Evolutionary conservation across 2,888 invertebrate genomes (phyloP).

Genomic region (Trachelus troglodyta): DNA sequence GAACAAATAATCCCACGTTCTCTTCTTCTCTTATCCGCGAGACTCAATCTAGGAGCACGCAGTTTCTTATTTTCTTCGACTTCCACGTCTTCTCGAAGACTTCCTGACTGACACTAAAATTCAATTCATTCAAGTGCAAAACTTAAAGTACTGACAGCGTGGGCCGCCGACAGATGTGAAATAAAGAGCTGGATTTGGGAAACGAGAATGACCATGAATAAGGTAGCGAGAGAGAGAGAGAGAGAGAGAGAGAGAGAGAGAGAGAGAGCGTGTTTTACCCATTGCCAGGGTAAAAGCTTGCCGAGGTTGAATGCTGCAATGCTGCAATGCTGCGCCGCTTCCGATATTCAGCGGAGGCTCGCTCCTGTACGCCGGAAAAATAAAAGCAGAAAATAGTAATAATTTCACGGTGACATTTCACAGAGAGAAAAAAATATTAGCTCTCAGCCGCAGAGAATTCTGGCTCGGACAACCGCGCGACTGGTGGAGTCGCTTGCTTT

Average conservation of each 20-base stretch:
- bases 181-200: too few relatives aligned
- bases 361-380: not conserved
- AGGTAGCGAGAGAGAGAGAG: not conserved
- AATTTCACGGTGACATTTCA: not conserved
- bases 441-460: not conserved
- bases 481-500: conserved; percentile 18
- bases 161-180: too few relatives aligned
- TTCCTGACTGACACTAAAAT: too few relatives aligned
- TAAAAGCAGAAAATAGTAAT: conserved; percentile 1
- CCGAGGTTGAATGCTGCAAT: too few relatives aligned
- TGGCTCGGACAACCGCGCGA: not conserved
- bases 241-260: conserved; percentile 11
- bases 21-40: too few relatives aligned
- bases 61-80: too few relatives aligned
- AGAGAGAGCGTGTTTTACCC: conserved; percentile 15
- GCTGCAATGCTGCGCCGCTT: not conserved
- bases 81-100: too few relatives aligned
- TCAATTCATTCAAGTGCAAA: too few relatives aligned
- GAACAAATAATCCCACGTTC: too few relatives aligned
- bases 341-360: not conserved
- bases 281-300: too few relatives aligned
- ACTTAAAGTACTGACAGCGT: too few relatives aligned
- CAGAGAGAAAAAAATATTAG: not conserved
- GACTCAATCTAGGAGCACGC: too few relatives aligned
- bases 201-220: not conserved